Base-by-base conservation (phyloP, 2,113 vertebrate species). In the Eidolon helvum region DNA sequence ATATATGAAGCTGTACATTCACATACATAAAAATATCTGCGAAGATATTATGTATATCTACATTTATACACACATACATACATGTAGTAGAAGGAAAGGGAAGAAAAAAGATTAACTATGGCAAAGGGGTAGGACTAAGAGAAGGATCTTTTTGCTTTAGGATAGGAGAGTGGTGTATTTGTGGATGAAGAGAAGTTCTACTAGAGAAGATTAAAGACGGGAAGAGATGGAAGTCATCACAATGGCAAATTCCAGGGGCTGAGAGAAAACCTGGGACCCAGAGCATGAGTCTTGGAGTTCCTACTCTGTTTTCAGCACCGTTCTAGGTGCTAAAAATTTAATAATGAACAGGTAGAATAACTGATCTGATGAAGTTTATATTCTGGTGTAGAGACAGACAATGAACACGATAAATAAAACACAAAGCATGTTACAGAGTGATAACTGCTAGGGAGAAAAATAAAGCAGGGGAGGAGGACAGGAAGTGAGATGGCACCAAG, bases 381-480 rank as follows among this genome's bases (percentile, higher is more conserved):
- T 91, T 65, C 18, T 77, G 6, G 30, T 30, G 2, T 40, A 21
- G 38, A 84, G 61, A 15, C 10, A 83, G n/a, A 53, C 7, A 68
- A 14, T 30, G 33, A 63, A 53, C 14, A 57, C 63, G 11, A 11
- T 0, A 65, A 38, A 15, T 40, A 40, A 38, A 63, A 35, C 28
- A 19, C 4, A 83, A 3, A 53, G 2, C 5, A 12, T 40, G 9
- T 59, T n/a, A 43, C 7, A 53, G 16, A 86, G 38, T 38, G 69
- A 5, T 14, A 38, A 79, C 3, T 40, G 4, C 19, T 28, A 24
- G 30, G 79, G 75, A 83, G 71, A 33, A 74, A 57, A 53, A 43
- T 38, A 50, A 77, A 26, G 19, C 5, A 28, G 15, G 0, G 11
- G 2, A 18, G 12, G 4, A 45, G 1, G 4, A 18, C 0, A 24